Evolutionary conservation across 2,797 vertebrate species (phyloP).

Genomic region (Pachyuromys duprasi): DNA sequence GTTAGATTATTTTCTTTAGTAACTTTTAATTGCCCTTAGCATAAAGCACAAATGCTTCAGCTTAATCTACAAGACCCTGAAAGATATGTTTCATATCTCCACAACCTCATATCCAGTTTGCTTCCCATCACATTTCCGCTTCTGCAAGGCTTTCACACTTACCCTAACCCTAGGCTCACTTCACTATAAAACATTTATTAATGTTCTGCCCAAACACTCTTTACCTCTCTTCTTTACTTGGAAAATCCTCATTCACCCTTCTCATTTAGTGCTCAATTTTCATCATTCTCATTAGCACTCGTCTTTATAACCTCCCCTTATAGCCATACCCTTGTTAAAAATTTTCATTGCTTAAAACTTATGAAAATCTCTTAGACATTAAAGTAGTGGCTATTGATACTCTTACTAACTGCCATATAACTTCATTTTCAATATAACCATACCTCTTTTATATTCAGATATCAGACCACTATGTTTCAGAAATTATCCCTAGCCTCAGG

Average conservation of each 20-base stretch:
- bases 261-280: not conserved
- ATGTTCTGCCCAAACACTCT: not conserved
- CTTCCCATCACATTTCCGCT: not conserved
- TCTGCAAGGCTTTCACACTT: not conserved
- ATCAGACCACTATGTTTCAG: not conserved
- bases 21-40: not conserved
- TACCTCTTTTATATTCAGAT: not conserved
- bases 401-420: constrained; percentile 36
- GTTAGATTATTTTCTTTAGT: not conserved
- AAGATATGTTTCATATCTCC: not conserved
- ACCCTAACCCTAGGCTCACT: not conserved
- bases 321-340: not conserved
- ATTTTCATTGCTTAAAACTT: not conserved
- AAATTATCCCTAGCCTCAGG: not conserved
- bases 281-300: not conserved
- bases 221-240: not conserved
- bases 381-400: not conserved
- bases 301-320: not conserved
- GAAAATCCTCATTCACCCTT: not conserved
- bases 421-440: constrained; percentile 15
- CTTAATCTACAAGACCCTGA: constrained; percentile 9
- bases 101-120: not conserved
- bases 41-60: constrained; percentile 54
- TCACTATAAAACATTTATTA: not conserved
- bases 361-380: not conserved